Evolutionary conservation across 1,140 invertebrate species (phyloP), one percentile per base, ranked within the genome.

Genomic region (Heliconius melpomene): DNA sequence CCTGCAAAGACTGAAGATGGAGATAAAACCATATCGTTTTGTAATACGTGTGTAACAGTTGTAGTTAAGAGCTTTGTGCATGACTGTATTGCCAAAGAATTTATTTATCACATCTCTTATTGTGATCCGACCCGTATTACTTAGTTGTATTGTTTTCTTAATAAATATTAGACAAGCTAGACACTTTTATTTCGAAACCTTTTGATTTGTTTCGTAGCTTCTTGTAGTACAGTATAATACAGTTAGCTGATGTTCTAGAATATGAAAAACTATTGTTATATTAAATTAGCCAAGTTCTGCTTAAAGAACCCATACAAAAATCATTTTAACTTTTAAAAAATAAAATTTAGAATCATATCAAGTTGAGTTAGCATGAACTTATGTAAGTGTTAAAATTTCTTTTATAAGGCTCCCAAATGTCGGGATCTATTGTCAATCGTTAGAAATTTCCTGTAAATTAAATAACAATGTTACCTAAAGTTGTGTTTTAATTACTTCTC

Each of bases 1-100:
- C 90, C 87, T 90, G 87, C 86, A 89, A 94, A 94, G 93, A 94
- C 93, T 94, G 93, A 94, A 90, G 89, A 93, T 88, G 84, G 87
- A 89, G 90, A 89, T 88, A 89, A 90, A 90, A 91, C 91, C 93
- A 94, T 93, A 93, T 94, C 90, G 88, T 93, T 94, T 92, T 93
- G 90, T 94, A 91, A 87, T 90, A 90, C 90, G 89, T 87, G 88
- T 92, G 82, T 82, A 83, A 80, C 89, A 87, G 87, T 84, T 88
- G 85, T 90, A 90, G 80, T 88, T 93, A 93, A 90, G 90, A 90
- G 86, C 87, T 91, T 88, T 84, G 87, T 83, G 83, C 84, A 83
- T 74, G 50, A 72, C 81, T 79, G 82, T 84, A 85, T 84, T 84
- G 86, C 87, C 86, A 88, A 89, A 87, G 75, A 85, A 82, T 85